Evolutionary conservation across 1,140 invertebrate species (phyloP), one percentile per base, ranked within the genome.

Genomic region (Portunus trituberculatus): DNA sequence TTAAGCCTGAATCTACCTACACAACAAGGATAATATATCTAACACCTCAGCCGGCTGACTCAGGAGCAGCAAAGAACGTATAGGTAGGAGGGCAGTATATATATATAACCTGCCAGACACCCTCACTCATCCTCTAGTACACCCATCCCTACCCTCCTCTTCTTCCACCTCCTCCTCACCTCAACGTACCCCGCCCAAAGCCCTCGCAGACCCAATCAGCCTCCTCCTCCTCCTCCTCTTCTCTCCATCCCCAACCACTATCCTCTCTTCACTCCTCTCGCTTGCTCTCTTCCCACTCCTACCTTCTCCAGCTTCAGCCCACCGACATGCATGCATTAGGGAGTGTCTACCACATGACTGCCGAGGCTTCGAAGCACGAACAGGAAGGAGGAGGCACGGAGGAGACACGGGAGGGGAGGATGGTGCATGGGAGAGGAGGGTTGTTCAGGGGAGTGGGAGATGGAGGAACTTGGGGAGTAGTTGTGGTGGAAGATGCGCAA

Each of bases 161-260:
- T 76, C 67, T 76, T 76, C 67, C 67, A 20, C 67, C 67, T 76
- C 67, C 67, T 76, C 67, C 52, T 59, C 52, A 12, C 20, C 52
- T 76, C n/a, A 76, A 76, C 6, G 67, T n/a, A 76, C 67, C n/a
- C 67, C 67, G n/a, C 67, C 67, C 67, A 76, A 76, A 76, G n/a
- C 67, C 20, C 67, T n/a, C 20, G 52, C 52, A 59, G 52, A 4
- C 52, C 52, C 52, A 59, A 2, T 10, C 52, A 59, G 4, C 67
- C 20, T n/a, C n/a, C 52, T 20, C 20, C 8, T 59, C 67, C 67
- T n/a, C 67, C 20, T n/a, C 67, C 20, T n/a, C n/a, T 76, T 76
- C 67, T 10, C 20, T 20, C n/a, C 67, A 76, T 76, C 20, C 6
- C 20, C 67, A n/a, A 76, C 67, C 67, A n/a, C n/a, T 76, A 25